A percentile compares a stretch with the other conserved stretches of the same genome.
phyloP scores from a whole-genome alignment of 2,113 vertebrate species.

The Megalops atlanticus region DNA sequence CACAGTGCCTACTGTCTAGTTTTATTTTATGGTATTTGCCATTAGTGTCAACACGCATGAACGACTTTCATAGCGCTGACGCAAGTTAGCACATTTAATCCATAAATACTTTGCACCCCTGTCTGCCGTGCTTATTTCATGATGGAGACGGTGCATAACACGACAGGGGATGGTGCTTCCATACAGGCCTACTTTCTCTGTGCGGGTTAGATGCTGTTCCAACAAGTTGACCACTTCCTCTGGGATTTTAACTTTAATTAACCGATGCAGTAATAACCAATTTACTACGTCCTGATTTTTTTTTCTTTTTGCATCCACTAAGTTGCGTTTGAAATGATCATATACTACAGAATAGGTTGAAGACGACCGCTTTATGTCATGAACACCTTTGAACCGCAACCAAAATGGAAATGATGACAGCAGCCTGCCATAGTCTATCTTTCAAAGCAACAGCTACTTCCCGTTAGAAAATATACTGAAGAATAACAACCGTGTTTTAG shows the following conservation, averaged over 20 bases:
- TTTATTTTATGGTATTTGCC: slow-evolving; percentile 13
- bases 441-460: too few relatives aligned
- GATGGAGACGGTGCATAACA: too few relatives aligned
- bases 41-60: background rate
- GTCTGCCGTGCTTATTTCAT: background rate
- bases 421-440: too few relatives aligned
- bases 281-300: too few relatives aligned
- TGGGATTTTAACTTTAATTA: too few relatives aligned
- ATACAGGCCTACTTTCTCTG: too few relatives aligned
- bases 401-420: background rate
- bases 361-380: background rate
- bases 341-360: background rate
- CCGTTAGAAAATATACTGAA: background rate
- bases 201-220: too few relatives aligned
- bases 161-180: too few relatives aligned
- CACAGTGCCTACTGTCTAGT: background rate
- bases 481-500: too few relatives aligned
- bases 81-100: background rate
- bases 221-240: too few relatives aligned
- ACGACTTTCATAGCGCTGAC: background rate
- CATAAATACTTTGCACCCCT: background rate
- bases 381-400: background rate
- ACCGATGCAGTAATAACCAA: too few relatives aligned
- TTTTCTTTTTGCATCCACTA: background rate
- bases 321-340: background rate